phyloP scores from a whole-genome alignment of 2,113 vertebrate genomes.

The Pampusana beccarii region DNA sequence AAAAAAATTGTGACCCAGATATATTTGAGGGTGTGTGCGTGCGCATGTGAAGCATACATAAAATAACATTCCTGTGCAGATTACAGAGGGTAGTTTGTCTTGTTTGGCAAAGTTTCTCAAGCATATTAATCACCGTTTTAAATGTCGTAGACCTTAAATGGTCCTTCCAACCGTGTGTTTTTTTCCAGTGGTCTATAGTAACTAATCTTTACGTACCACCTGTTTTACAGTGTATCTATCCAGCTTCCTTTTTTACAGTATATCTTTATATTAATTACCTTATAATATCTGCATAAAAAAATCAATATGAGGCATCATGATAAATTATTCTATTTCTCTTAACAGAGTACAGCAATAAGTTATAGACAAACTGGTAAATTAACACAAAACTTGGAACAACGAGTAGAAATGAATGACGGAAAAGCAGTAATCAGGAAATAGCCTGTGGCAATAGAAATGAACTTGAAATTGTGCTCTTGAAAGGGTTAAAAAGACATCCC shows the following conservation, averaged over 20 bases:
- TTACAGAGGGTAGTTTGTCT: not conserved
- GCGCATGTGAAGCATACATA: not conserved
- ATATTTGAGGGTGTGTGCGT: not conserved
- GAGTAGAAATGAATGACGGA: not conserved
- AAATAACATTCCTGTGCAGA: slow-evolving; percentile 36
- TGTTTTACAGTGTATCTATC: not conserved
- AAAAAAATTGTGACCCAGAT: not conserved
- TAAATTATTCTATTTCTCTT: not conserved
- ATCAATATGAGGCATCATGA: not conserved
- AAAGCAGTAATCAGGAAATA: not conserved
- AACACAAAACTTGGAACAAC: not conserved
- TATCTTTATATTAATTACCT: not conserved
- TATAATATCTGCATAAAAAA: not conserved
- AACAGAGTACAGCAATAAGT: not conserved
- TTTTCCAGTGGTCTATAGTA: not conserved
- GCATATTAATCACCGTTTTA: not conserved
- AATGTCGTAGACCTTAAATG: not conserved
- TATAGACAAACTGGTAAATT: not conserved
- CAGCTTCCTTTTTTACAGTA: not conserved
- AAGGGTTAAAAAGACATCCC: not conserved
- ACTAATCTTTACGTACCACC: not conserved
- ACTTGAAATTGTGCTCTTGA: not conserved
- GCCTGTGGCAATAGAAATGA: not conserved
- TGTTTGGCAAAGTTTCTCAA: not conserved
- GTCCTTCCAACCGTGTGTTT: not conserved